Evolutionary conservation across 2,797 vertebrate genomes (phyloP).

Genomic region (Phoeniculus purpureus): DNA sequence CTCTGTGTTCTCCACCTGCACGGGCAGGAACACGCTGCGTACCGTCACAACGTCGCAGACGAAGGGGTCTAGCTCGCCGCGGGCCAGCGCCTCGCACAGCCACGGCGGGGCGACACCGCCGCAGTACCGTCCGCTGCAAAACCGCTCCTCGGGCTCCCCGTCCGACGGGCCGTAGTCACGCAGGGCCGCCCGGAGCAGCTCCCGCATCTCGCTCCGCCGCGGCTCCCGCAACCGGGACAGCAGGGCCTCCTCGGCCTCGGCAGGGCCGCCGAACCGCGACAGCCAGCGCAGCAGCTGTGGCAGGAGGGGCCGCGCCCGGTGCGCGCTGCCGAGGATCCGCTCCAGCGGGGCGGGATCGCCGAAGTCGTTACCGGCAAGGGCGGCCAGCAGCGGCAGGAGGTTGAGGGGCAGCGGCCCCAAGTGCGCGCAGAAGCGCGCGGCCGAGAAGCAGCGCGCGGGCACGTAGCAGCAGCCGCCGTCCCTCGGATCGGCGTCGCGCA

Average conservation of each 20-base stretch:
- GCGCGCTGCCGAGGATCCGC: conserved; percentile 75
- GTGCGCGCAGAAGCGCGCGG: conserved; percentile 80
- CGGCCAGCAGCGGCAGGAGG: conserved; percentile 90
- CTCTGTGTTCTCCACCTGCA: conserved; percentile 91
- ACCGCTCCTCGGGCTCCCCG: conserved; percentile 83
- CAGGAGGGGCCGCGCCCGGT: conserved; percentile 71
- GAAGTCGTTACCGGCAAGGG: conserved; percentile 90
- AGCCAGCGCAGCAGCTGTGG: conserved; percentile 87
- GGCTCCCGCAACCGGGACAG: conserved; percentile 76
- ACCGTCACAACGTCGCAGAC: conserved; percentile 84
- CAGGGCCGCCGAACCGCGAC: conserved; percentile 77
- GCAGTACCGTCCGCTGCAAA: conserved; percentile 67
- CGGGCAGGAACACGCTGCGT: conserved; percentile 82
- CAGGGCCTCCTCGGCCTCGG: conserved; percentile 82
- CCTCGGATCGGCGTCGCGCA: conserved; percentile 4
- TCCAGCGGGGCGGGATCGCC: conserved; percentile 74
- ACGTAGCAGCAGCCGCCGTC: conserved; percentile 79
- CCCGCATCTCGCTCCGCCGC: conserved; percentile 65
- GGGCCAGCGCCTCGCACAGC: conserved; percentile 76
- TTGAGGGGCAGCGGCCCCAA: conserved; percentile 79
- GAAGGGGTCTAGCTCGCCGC: conserved; percentile 81
- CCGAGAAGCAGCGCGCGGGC: conserved; percentile 82
- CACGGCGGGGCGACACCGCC: conserved; percentile 76
- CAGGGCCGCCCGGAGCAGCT: conserved; percentile 80
- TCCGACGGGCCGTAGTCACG: conserved; percentile 84